phyloP scores from a whole-genome alignment of 2,113 vertebrate species.

The Mirounga angustirostris region DNA sequence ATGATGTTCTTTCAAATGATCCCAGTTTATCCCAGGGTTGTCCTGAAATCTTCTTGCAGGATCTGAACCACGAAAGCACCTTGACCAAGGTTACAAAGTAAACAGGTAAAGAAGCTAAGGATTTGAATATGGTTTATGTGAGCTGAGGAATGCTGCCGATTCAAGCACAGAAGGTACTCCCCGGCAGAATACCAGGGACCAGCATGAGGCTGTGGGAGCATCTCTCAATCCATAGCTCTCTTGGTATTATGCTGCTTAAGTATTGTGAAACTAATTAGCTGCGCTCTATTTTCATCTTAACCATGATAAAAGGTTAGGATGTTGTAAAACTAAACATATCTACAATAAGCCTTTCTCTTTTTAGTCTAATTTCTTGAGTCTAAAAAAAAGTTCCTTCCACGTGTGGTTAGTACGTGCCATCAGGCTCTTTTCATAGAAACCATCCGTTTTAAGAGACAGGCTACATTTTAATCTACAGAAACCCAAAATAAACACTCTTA shows the following conservation, averaged over 20 bases:
- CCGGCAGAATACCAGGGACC: not conserved
- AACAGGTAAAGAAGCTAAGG: not conserved
- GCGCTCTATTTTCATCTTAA: not conserved
- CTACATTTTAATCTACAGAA: not conserved
- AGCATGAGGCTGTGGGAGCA: fast-evolving
- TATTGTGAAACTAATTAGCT: not conserved
- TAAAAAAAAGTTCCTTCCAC: not conserved
- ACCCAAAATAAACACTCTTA: not conserved
- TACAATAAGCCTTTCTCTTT: not conserved
- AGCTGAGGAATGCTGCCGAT: not conserved
- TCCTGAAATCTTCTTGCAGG: not conserved
- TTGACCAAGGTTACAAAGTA: not conserved
- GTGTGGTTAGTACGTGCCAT: not conserved
- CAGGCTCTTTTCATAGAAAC: not conserved
- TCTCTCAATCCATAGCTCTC: not conserved
- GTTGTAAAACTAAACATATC: not conserved
- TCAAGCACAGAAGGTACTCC: too few species aligned
- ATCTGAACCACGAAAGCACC: not conserved
- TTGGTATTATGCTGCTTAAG: fast-evolving
- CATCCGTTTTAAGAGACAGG: not conserved
- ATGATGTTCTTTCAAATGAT: not conserved
- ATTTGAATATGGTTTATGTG: not conserved
- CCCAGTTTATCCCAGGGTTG: not conserved
- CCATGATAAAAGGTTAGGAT: not conserved
- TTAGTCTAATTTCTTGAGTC: not conserved